These are phyloP conservation scores for Halcyon malimbica DNA, from an alignment of 2,113 vertebrate genomes.

Conservation along the genomic window DNA sequence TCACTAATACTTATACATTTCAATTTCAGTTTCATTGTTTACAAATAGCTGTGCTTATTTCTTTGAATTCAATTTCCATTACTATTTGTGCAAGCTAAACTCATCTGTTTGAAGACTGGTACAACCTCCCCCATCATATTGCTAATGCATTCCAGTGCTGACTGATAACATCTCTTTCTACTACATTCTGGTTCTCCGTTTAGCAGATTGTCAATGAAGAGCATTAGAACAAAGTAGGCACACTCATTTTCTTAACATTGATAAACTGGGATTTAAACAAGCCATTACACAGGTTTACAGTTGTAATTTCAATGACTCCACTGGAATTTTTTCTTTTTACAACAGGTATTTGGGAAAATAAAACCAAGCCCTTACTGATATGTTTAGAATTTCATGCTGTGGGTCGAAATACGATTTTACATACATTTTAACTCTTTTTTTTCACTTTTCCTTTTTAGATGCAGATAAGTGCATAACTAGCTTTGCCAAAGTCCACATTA, in stretches of 20 bases:
- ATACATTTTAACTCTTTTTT: neutral
- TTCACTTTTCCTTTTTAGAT: neutral
- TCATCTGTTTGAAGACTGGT: neutral
- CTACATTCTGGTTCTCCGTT: neutral
- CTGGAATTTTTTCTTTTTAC: neutral
- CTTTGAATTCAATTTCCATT: neutral
- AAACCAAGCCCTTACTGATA: neutral
- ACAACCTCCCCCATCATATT: neutral
- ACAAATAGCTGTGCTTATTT: neutral
- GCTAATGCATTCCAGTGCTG: neutral
- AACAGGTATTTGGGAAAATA: neutral
- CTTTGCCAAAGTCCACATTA: neutral
- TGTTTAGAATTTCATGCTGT: neutral
- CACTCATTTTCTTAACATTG: neutral
- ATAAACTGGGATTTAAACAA: neutral
- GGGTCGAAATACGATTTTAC: neutral
- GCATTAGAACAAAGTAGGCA: neutral
- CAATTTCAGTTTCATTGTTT: neutral
- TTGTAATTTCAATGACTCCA: neutral
- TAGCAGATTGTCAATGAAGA: neutral
- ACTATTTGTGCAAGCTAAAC: neutral
- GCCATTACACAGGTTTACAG: neutral
- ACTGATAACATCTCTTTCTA: neutral
- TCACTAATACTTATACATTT: neutral
- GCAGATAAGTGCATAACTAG: neutral